Percentiles rank a stretch among this genome's conserved stretches.
These are phyloP conservation scores for Panthera tigris DNA, from an alignment of 2,113 vertebrate genomes.

Conservation along the genomic window DNA sequence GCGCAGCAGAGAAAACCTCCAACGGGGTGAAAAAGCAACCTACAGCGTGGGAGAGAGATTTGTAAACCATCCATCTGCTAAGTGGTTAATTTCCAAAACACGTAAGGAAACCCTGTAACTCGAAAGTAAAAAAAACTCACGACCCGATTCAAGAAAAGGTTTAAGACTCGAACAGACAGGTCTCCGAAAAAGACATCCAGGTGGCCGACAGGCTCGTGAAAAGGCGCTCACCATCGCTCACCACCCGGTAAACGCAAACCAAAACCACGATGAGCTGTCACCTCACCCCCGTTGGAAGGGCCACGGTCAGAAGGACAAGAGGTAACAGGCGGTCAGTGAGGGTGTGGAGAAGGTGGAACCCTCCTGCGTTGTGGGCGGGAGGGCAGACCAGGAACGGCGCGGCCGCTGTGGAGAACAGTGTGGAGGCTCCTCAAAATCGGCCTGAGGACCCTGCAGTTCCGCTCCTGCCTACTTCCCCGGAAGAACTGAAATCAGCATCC, in stretches of 20 bases:
- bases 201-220: accelerated
- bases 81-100: neutral
- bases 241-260: neutral
- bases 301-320: accelerated
- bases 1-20: neutral
- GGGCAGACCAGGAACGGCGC: accelerated
- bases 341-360: accelerated
- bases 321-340: accelerated
- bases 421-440: neutral
- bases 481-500: neutral
- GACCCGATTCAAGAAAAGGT: accelerated
- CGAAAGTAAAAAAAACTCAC: neutral
- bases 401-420: accelerated
- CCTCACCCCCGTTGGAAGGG: accelerated
- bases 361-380: accelerated
- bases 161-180: accelerated
- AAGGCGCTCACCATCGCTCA: neutral
- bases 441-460: neutral
- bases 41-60: accelerated
- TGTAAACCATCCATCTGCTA: accelerated
- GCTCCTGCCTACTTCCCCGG: neutral
- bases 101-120: accelerated
- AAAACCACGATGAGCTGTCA: accelerated
- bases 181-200: neutral
- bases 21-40: neutral